Conservation (phyloP, 2,113 vertebrate genomes). For the Mionectes macconnelli region DNA sequence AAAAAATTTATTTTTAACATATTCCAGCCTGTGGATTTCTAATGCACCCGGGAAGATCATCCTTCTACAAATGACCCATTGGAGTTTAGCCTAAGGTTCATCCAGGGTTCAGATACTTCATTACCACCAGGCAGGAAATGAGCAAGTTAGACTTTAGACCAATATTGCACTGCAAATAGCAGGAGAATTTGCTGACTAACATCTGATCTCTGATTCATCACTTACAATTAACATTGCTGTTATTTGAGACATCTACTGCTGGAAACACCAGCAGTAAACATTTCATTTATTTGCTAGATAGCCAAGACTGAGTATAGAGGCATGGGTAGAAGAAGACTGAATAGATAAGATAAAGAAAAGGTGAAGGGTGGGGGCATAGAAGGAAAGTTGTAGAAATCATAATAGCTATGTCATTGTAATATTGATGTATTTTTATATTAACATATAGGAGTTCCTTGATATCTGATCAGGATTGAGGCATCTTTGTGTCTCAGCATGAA, state of each 20-base stretch:
- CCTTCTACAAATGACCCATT: neutral
- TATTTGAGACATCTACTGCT: neutral
- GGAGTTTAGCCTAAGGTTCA: slow-evolving; percentile 16
- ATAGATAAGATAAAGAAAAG: neutral
- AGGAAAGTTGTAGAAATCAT: neutral
- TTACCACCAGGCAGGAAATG: slow-evolving; percentile 52
- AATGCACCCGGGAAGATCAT: neutral
- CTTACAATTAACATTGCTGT: neutral
- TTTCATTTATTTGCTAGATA: neutral
- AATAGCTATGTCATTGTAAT: neutral
- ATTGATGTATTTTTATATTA: neutral
- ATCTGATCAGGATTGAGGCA: neutral
- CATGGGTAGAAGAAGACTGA: neutral
- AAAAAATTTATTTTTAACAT: neutral
- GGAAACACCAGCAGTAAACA: slow-evolving; percentile 9
- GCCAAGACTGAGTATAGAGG: neutral
- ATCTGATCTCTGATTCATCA: slow-evolving; percentile 26
- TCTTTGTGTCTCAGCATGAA: neutral
- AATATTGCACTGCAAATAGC: neutral
- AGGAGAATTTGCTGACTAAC: slow-evolving; percentile 53
- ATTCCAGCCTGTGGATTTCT: neutral
- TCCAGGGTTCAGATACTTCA: slow-evolving; percentile 35
- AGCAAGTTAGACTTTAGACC: slow-evolving; percentile 28
- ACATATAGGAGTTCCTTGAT: rapidly evolving
- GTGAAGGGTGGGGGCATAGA: neutral